These are phyloP conservation scores for Amiota communis DNA, from an alignment of 2,888 invertebrate genomes.

Conservation along the genomic window DNA sequence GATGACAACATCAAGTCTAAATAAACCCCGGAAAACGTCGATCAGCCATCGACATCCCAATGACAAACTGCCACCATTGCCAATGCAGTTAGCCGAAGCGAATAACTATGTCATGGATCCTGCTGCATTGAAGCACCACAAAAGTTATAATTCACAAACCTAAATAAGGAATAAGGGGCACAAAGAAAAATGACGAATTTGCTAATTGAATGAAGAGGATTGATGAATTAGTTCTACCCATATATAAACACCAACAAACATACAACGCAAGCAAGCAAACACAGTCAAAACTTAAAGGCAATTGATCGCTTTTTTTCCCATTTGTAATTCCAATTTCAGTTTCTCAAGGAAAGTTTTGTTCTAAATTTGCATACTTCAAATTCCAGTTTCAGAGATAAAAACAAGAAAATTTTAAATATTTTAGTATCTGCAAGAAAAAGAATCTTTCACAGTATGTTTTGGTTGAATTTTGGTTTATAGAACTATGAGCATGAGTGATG, in stretches of 20 bases:
- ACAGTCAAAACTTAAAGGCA: neutral
- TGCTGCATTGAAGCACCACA: slow-evolving; percentile 70
- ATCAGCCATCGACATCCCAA: slow-evolving; percentile 83
- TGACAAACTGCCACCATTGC: slow-evolving; percentile 82
- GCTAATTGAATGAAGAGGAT: no score
- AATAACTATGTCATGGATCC: slow-evolving; percentile 80
- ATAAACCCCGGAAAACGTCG: slow-evolving; percentile 77
- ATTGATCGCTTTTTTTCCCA: neutral
- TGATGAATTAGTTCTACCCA: no score
- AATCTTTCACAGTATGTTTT: slow-evolving; percentile 63
- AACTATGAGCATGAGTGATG: no score
- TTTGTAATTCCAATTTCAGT: no score
- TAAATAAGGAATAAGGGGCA: slow-evolving; percentile 33
- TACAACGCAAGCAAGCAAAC: no score
- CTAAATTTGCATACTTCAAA: no score
- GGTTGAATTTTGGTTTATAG: slow-evolving; percentile 16
- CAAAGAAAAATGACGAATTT: no score
- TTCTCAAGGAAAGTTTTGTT: no score
- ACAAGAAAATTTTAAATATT: slow-evolving; percentile 9
- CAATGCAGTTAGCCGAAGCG: slow-evolving; percentile 78
- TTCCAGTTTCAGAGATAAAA: neutral
- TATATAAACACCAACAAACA: no score
- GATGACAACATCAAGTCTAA: slow-evolving; percentile 50
- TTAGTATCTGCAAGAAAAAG: slow-evolving; percentile 12
- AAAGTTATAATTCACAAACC: slow-evolving; percentile 70